Conservation (phyloP, 2,888 invertebrate genomes). For the Sipha maydis region DNA sequence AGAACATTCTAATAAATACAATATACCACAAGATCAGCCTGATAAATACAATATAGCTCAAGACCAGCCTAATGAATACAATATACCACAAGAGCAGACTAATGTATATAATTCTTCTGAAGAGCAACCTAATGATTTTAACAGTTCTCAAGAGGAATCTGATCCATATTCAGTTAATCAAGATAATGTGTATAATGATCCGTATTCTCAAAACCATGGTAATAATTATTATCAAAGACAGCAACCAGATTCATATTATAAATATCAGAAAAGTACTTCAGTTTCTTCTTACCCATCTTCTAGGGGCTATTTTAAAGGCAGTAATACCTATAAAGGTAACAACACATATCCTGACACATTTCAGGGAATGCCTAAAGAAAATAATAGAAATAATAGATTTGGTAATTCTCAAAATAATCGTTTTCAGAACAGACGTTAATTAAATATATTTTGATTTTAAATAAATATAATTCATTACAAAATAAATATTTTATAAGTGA, state of each 20-base stretch:
- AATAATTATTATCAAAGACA: constrained; percentile 32
- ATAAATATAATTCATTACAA: not conserved
- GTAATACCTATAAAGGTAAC: constrained; percentile 16
- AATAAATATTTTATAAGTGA: not conserved
- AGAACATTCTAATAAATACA: constrained; percentile 26
- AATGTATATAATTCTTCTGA: not conserved
- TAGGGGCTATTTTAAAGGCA: constrained; percentile 34
- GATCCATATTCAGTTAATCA: constrained; percentile 50
- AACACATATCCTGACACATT: constrained; percentile 34
- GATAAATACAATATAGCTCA: not conserved
- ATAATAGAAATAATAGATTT: constrained; percentile 38
- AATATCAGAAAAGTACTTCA: constrained; percentile 20
- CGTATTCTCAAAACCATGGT: constrained; percentile 41
- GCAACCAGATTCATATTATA: constrained; percentile 27
- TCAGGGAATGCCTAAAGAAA: constrained; percentile 40
- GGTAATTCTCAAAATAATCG: constrained; percentile 45
- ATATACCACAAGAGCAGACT: not conserved
- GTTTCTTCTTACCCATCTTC: not conserved
- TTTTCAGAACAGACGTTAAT: constrained; percentile 46
- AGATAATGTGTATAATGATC: constrained; percentile 44
- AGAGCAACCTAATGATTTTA: not conserved
- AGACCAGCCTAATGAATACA: constrained; percentile 7
- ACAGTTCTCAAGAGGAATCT: constrained; percentile 3
- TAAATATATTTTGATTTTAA: not conserved
- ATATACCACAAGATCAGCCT: not conserved